Conservation (phyloP, 1,140 invertebrate genomes). For the Heterodera carotae region DNA sequence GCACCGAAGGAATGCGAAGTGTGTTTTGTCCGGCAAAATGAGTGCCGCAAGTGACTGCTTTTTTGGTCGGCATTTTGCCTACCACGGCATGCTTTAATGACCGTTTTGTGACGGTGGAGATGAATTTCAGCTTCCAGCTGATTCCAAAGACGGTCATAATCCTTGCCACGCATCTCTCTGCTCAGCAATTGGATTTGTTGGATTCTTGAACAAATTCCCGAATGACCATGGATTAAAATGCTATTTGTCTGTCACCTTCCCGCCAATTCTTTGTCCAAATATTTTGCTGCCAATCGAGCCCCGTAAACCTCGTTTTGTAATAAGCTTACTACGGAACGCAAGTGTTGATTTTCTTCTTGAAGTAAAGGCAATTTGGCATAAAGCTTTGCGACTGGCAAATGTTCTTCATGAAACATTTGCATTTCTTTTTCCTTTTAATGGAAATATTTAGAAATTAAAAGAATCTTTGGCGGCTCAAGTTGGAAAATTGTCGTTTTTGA, state of each 20-base stretch:
- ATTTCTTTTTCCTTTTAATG: constrained; percentile 70
- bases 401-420: constrained; percentile 66
- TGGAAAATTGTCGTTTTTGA: too few species aligned
- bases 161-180: constrained; percentile 72
- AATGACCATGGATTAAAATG: constrained; percentile 44
- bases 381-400: constrained; percentile 66
- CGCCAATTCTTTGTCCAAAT: constrained; percentile 82
- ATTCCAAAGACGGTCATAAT: constrained; percentile 80
- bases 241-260: constrained; percentile 70
- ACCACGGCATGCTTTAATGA: constrained; percentile 52
- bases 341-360: constrained; percentile 74
- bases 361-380: constrained; percentile 74
- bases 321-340: constrained; percentile 74
- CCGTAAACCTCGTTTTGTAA: constrained; percentile 80
- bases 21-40: neutral
- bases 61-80: constrained; percentile 9
- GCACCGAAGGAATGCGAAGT: neutral
- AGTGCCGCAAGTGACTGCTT: neutral
- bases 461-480: neutral
- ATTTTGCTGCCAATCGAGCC: constrained; percentile 79
- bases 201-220: constrained; percentile 70
- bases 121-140: constrained; percentile 83
- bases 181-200: constrained; percentile 82
- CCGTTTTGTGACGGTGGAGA: constrained; percentile 72
- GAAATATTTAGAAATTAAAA: constrained; percentile 25